Conservation (phyloP, 2,888 invertebrate genomes). For the Campoplex nolae region DNA sequence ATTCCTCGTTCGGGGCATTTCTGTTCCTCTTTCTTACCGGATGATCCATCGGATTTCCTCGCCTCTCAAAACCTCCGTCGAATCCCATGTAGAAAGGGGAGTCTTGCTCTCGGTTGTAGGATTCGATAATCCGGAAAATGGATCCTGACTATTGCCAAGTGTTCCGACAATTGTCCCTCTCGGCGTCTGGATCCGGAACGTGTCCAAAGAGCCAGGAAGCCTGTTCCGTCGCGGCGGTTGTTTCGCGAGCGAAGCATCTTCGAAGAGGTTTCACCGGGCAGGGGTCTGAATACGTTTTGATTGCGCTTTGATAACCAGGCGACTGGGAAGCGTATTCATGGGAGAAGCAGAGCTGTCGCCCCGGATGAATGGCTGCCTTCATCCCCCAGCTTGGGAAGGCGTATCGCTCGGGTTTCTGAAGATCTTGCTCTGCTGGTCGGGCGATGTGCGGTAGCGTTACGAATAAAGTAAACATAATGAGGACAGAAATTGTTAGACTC, state of each 20-base stretch:
- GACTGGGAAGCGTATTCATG: background rate
- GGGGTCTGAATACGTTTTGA: slow-evolving; percentile 61
- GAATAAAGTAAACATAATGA: slow-evolving; percentile 8
- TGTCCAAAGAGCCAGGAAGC: slow-evolving; percentile 8
- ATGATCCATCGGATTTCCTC: background rate
- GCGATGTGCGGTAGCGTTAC: background rate
- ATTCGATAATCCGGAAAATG: slow-evolving; percentile 26
- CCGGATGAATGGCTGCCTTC: background rate
- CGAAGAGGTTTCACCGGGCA: background rate
- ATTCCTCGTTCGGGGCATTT: background rate
- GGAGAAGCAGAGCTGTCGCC: background rate
- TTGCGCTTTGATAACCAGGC: slow-evolving; percentile 61
- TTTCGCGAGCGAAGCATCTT: background rate
- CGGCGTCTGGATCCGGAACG: background rate
- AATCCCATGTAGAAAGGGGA: background rate
- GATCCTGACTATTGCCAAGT: background rate
- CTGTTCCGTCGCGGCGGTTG: background rate
- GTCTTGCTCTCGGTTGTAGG: background rate
- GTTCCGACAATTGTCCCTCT: background rate
- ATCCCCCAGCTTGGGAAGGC: background rate
- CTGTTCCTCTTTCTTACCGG: background rate
- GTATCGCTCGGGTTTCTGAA: background rate
- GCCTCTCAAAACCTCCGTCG: background rate
- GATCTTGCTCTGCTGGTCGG: slow-evolving; percentile 3
- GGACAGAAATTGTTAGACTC: background rate